Evolutionary conservation across 2,113 vertebrate species (phyloP).

Genomic region (Notothenia coriiceps): DNA sequence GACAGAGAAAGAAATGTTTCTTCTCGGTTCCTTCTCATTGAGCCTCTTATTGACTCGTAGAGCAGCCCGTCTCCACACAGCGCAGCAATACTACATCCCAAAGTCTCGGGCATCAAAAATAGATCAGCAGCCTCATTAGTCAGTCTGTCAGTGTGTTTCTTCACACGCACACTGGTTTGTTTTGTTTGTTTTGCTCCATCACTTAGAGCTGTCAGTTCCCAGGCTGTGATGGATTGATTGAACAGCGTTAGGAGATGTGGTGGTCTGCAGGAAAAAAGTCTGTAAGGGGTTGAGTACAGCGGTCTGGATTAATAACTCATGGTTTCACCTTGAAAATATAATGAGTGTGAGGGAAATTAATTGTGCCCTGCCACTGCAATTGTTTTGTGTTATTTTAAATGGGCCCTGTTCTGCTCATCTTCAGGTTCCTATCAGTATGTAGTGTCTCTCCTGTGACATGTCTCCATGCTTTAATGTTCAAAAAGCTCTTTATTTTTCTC

Average conservation of each 20-base stretch:
- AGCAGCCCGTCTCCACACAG: slow-evolving; percentile 8
- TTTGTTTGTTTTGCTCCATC: slow-evolving; percentile 36
- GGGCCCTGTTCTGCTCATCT: no score
- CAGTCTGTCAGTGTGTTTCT: slow-evolving; percentile 25
- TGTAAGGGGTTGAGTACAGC: neutral
- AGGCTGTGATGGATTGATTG: slow-evolving; percentile 9
- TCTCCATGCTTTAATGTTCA: no score
- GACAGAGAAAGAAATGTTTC: slow-evolving; percentile 10
- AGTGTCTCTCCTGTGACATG: no score
- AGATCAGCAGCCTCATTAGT: slow-evolving; percentile 40
- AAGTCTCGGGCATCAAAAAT: slow-evolving; percentile 35
- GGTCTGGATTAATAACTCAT: slow-evolving; percentile 5
- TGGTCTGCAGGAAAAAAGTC: neutral
- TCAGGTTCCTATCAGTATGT: no score
- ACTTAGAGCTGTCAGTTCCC: slow-evolving; percentile 7
- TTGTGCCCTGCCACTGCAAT: no score
- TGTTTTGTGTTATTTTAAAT: no score
- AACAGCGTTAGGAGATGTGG: neutral
- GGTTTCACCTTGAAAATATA: slow-evolving; percentile 7
- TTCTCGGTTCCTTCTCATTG: neutral
- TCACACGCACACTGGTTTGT: neutral
- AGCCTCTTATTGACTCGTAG: slow-evolving; percentile 1
- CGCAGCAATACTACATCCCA: neutral
- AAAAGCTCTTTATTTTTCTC: no score
- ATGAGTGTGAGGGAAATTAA: no score